phyloP scores from a whole-genome alignment of 2,888 invertebrate species.

The Ennomos erosarius region DNA sequence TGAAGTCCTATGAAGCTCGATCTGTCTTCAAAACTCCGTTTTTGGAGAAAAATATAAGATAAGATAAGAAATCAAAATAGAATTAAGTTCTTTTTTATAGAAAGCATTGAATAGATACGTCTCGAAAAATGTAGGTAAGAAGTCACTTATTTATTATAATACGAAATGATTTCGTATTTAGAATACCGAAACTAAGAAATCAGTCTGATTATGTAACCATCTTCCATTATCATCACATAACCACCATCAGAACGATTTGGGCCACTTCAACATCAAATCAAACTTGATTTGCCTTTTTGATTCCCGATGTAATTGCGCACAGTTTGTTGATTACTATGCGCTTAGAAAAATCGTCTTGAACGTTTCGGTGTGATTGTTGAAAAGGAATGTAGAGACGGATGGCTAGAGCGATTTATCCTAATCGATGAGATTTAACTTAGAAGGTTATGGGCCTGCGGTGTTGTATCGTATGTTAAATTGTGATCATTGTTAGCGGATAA shows the following conservation, averaged over 20 bases:
- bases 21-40: no score
- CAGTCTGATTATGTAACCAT: conserved; percentile 12
- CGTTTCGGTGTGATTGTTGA: conserved; percentile 15
- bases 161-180: not conserved
- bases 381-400: conserved; percentile 46
- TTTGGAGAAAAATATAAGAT: no score
- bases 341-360: conserved; percentile 38
- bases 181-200: not conserved
- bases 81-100: no score
- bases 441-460: conserved; percentile 27
- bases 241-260: conserved; percentile 17
- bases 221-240: conserved; percentile 16
- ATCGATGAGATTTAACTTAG: conserved; percentile 41
- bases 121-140: no score
- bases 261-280: conserved; percentile 23
- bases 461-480: not conserved
- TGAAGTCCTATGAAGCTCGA: no score
- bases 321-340: conserved; percentile 34
- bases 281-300: conserved; percentile 28
- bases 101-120: no score
- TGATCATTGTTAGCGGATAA: not conserved
- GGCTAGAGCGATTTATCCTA: conserved; percentile 56
- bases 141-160: no score
- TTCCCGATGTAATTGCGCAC: conserved; percentile 36
- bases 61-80: no score